Conservation (phyloP, 2,888 invertebrate genomes). For the Pollenia labialis region DNA sequence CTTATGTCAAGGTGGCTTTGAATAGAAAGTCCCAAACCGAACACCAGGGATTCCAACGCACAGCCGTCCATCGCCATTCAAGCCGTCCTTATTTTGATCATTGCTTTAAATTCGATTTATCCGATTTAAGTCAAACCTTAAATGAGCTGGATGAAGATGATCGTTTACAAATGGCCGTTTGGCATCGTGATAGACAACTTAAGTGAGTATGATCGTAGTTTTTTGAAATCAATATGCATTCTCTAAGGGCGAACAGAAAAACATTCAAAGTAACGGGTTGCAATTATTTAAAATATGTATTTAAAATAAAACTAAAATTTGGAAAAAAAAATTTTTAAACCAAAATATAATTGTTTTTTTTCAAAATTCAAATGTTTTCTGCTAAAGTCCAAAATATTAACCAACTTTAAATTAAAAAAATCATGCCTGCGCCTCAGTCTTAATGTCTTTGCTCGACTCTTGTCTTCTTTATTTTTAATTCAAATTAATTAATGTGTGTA, state of each 20-base stretch:
- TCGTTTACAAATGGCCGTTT: conserved; percentile 90
- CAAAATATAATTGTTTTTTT: background rate
- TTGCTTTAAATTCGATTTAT: conserved; percentile 87
- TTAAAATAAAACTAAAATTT: background rate
- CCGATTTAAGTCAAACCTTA: conserved; percentile 18
- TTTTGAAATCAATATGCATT: background rate
- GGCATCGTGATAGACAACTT: conserved; percentile 93
- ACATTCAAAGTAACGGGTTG: background rate
- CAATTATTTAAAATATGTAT: background rate
- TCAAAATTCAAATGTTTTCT: background rate
- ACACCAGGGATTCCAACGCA: conserved; percentile 88
- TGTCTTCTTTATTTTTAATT: background rate
- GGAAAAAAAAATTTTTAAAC: background rate
- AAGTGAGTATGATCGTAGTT: conserved; percentile 87
- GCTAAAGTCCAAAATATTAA: background rate
- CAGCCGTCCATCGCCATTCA: conserved; percentile 92
- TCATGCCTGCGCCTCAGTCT: too few species aligned
- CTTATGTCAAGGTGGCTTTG: conserved; percentile 90
- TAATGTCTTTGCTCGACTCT: too few species aligned
- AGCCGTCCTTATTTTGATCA: conserved; percentile 92
- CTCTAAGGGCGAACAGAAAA: background rate
- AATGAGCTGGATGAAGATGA: conserved; percentile 74
- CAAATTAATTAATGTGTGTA: conserved; percentile 21
- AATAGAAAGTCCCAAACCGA: conserved; percentile 64
- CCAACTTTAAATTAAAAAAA: too few species aligned